Percentiles rank a stretch among this genome's conserved stretches.
These are phyloP conservation scores for Coregonus suidteri DNA, from an alignment of 2,797 vertebrate species.

Conservation along the genomic window DNA sequence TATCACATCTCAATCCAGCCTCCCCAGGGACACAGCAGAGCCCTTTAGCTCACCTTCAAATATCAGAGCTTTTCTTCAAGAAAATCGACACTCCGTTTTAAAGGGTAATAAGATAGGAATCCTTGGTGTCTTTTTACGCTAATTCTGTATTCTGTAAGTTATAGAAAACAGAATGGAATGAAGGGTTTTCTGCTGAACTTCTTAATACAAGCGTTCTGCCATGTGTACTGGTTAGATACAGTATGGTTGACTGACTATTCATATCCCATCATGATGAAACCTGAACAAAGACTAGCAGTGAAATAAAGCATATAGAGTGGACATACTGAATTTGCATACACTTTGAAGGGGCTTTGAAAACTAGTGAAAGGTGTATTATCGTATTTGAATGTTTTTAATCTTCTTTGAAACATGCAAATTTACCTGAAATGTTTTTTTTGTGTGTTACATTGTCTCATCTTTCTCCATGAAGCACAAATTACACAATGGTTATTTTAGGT, in stretches of 20 bases:
- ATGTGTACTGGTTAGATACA: background rate
- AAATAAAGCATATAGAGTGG: background rate
- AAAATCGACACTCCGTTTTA: background rate
- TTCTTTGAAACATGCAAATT: too few relatives aligned
- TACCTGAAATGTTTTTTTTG: too few relatives aligned
- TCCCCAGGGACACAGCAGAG: constrained; percentile 42
- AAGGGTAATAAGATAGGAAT: background rate
- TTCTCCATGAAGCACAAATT: background rate
- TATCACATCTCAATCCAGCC: constrained; percentile 44
- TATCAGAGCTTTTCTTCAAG: constrained; percentile 22
- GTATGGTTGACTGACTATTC: background rate
- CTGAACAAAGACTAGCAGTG: background rate
- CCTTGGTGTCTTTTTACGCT: background rate
- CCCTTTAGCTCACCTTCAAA: constrained; percentile 53
- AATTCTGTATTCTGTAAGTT: background rate
- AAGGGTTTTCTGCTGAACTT: background rate
- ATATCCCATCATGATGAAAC: background rate
- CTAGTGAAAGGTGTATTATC: background rate
- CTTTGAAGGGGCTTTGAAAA: background rate
- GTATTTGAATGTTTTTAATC: background rate
- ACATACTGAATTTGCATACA: constrained; percentile 7
- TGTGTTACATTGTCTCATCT: too few relatives aligned
- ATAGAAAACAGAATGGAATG: background rate
- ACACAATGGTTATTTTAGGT: background rate
- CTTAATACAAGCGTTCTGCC: background rate